phyloP scores from a whole-genome alignment of 2,113 vertebrate species.

The Microcebus griseorufus region DNA sequence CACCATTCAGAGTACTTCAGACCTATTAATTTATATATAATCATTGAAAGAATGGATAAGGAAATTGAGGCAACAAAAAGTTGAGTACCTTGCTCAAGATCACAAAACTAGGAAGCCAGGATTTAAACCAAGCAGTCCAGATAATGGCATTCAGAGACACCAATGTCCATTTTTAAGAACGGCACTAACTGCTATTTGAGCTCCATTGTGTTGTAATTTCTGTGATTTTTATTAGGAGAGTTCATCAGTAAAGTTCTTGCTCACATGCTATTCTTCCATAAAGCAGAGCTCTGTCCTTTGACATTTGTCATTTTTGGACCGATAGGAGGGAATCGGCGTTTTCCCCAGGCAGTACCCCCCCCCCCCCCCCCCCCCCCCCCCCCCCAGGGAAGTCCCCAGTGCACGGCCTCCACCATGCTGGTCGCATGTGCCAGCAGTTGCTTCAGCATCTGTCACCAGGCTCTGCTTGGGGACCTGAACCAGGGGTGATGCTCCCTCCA shows the following conservation, averaged over 20 bases:
- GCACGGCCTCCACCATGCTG: fast-evolving
- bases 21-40: fast-evolving
- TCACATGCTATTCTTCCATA: not conserved
- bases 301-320: not conserved
- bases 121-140: not conserved
- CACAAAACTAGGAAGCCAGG: not conserved
- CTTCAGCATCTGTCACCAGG: not conserved
- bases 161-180: not conserved
- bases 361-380: fast-evolving
- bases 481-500: not conserved
- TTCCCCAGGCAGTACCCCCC: not conserved
- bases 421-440: fast-evolving
- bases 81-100: not conserved
- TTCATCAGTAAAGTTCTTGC: not conserved
- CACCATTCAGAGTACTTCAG: not conserved
- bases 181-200: not conserved
- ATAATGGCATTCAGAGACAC: fast-evolving
- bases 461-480: not conserved
- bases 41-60: not conserved
- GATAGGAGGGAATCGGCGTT: too few relatives aligned
- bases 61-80: not conserved
- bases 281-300: not conserved
- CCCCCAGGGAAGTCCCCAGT: fast-evolving
- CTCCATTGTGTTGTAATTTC: not conserved
- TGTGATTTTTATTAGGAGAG: not conserved